Base-by-base conservation (phyloP, 1,140 invertebrate genomes). In the Halesus radiatus region DNA sequence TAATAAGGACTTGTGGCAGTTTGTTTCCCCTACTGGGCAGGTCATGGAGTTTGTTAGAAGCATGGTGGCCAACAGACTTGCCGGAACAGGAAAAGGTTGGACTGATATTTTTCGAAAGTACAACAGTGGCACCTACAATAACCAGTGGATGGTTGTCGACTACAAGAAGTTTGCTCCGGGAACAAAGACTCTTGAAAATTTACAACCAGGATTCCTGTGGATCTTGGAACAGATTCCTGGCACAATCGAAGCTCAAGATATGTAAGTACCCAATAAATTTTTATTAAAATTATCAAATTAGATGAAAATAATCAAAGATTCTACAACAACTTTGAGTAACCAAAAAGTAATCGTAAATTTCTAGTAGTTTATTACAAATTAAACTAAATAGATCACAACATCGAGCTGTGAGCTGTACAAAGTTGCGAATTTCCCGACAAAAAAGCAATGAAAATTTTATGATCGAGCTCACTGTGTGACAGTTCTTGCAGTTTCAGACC, bases 61-160 rank as follows among this genome's bases (percentile, higher is more conserved):
- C 13, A 92, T 94, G 88, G 88, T 95, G 7, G 92, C 94, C 2
- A 95, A 95, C 85, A 86, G 94, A 32, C 85, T 96, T 70, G 92
- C 94, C 3, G 85, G 81, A 3, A 86, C 86, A 80, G 94, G 93
- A 20, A 80, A 87, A 64, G 86, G 91, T 53, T 96, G 95, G 95
- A 88, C 90, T 1, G 84, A 87, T 3, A 84, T 89, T 7, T 91
- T 91, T 83, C 77, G 85, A 8, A 80, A 84, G n/a, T 91, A 92
- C 86, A 95, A 96, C 88, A 94, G 93, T 86, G 95, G 95, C 79
- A 95, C 94, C 77, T 95, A 96, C 87, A 96, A 96, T 85, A 96
- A 96, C 84, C 93, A 96, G 86, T 96, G 94, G 94, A 95, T 92
- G 91, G 86, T 95, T 23, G 86, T 94, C 3, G 92, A 95, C 86